Percentiles rank a stretch among this genome's conserved stretches.
These are phyloP conservation scores for Heliconius aoede DNA, from an alignment of 2,888 invertebrate species.

Conservation along the genomic window DNA sequence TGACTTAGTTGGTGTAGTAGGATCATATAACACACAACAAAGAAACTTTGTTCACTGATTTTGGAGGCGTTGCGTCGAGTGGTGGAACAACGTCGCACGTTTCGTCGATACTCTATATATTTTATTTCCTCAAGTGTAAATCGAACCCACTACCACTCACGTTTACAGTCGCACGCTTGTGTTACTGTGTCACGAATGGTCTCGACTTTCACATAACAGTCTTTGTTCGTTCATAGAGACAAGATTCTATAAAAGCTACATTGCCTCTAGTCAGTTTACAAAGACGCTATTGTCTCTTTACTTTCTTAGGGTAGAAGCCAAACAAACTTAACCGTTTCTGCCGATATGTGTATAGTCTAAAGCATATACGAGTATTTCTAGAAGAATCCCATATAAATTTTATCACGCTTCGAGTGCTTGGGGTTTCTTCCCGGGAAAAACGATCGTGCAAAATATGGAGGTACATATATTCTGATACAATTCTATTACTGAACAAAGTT, in stretches of 20 bases:
- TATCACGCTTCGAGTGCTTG: background rate
- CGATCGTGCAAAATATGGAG: background rate
- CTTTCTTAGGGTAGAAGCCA: constrained; percentile 10
- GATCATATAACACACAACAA: too few relatives aligned
- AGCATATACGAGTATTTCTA: constrained; percentile 2
- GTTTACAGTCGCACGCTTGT: too few relatives aligned
- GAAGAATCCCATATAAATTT: constrained; percentile 5
- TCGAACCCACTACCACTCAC: too few relatives aligned
- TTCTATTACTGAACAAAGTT: background rate
- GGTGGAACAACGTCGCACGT: too few relatives aligned
- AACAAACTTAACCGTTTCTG: background rate
- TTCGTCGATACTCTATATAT: too few relatives aligned
- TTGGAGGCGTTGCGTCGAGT: too few relatives aligned
- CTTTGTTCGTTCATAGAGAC: background rate
- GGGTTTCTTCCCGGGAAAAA: too few relatives aligned
- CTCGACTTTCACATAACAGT: too few relatives aligned
- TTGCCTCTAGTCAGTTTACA: background rate
- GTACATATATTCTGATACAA: background rate
- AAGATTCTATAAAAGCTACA: background rate
- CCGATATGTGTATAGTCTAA: constrained; percentile 8
- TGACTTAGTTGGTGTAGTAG: too few relatives aligned
- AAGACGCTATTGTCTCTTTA: background rate
- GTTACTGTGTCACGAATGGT: too few relatives aligned
- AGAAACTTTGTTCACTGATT: too few relatives aligned
- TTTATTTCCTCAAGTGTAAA: too few relatives aligned